These are phyloP conservation scores for Scleropages formosus DNA, from an alignment of 2,797 vertebrate species.

Conservation along the genomic window DNA sequence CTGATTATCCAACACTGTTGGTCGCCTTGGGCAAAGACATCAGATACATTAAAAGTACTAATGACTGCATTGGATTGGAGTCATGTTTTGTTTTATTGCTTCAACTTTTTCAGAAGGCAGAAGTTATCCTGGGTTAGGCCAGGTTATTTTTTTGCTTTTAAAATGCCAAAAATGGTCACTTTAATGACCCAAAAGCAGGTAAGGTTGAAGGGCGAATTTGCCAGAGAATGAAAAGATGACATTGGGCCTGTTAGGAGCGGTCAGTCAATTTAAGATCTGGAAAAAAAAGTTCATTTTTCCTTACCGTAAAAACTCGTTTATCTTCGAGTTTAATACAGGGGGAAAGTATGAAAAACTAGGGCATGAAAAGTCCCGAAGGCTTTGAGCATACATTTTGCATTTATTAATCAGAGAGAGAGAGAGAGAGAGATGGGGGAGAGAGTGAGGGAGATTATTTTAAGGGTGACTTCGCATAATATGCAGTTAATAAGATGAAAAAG, in stretches of 20 bases:
- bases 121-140: too few species aligned
- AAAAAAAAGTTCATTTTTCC: conserved; percentile 23
- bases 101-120: too few species aligned
- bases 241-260: background rate
- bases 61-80: too few species aligned
- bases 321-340: conserved; percentile 32
- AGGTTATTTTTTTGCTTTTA: too few species aligned
- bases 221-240: too few species aligned
- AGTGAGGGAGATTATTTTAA: conserved; percentile 16
- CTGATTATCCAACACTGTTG: too few species aligned
- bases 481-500: conserved; percentile 22
- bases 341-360: conserved; percentile 59
- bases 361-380: conserved; percentile 72
- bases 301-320: conserved; percentile 25
- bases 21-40: too few species aligned
- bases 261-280: background rate
- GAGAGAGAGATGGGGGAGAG: conserved; percentile 19
- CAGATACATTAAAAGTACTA: too few species aligned
- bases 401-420: conserved; percentile 56
- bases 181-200: too few species aligned
- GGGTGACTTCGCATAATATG: conserved; percentile 29
- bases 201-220: too few species aligned
- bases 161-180: too few species aligned
- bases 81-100: too few species aligned
- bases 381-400: conserved; percentile 67